Evolutionary conservation across 2,888 invertebrate genomes (phyloP), one percentile per base, ranked within the genome.

Genomic region (Euproctis similis): DNA sequence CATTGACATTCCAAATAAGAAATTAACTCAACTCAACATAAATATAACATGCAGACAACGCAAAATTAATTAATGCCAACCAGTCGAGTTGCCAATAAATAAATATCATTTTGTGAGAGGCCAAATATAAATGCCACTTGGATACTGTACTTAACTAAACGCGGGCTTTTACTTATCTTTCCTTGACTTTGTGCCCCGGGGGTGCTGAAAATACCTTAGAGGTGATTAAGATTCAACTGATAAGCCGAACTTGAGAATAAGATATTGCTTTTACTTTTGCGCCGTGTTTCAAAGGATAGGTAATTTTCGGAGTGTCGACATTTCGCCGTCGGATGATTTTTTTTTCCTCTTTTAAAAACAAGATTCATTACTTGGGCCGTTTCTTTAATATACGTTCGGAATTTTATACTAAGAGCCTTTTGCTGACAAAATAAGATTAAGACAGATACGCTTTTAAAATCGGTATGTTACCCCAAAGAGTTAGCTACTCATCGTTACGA

Each of bases 161-260:
- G n/a, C n/a, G n/a, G 39, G 49, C 46, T 39, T 55, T 51, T 53
- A 56, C 54, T 54, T 59, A 56, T 55, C 59, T 51, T 42, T 53
- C 46, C 53, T 57, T 55, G 53, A 51, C 53, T 59, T 53, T 57
- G 53, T 49, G 40, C 45, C 43, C 44, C 42, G 31, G n/a, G 36
- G 49, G 50, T 46, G 50, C 39, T 42, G 46, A 52, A 49, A 57
- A 53, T 58, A 52, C 42, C 50, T 47, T 43, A 55, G 53, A 55
- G 56, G 62, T 58, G 59, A 64, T 64, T 65, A 63, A 59, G 59
- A 65, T 65, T 58, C 56, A 55, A 42, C 50, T 53, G 64, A 64
- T 64, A 60, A 57, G 53, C 54, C 50, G 40, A 59, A 62, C 53
- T 62, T 49, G 48, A 49, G 48, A 44, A 54, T 53, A 58, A 62